Evolutionary conservation across 2,888 invertebrate species (phyloP).

Genomic region (Melanostoma mellinum): DNA sequence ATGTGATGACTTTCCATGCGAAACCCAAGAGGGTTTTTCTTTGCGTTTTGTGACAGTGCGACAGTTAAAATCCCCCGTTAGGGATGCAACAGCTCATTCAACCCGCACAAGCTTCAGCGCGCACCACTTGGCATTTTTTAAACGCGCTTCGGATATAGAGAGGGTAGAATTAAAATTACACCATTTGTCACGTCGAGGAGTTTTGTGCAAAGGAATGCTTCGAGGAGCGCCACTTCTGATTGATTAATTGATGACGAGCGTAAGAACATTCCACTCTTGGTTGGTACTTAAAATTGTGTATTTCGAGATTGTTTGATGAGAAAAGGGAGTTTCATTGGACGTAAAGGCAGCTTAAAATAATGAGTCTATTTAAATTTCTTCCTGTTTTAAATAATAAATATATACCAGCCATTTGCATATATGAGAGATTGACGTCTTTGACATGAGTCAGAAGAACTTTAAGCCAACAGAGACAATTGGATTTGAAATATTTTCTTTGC

Average conservation of each 20-base stretch:
- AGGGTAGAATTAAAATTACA: constrained; percentile 56
- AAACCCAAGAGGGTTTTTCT: constrained; percentile 50
- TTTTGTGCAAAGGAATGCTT: constrained; percentile 29
- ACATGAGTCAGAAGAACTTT: too few relatives aligned
- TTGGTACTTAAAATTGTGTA: constrained; percentile 35
- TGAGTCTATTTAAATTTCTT: constrained; percentile 39
- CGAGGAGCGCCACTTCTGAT: constrained; percentile 53
- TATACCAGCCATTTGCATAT: too few relatives aligned
- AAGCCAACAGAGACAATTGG: too few relatives aligned
- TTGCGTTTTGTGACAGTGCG: constrained; percentile 49
- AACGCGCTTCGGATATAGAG: constrained; percentile 32
- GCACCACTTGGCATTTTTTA: constrained; percentile 55
- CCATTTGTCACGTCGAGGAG: constrained; percentile 61
- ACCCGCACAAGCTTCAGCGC: constrained; percentile 26
- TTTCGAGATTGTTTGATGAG: constrained; percentile 7
- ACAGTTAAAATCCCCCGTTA: constrained; percentile 43
- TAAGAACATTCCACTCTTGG: constrained; percentile 42
- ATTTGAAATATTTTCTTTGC: too few relatives aligned
- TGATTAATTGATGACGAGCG: constrained; percentile 68
- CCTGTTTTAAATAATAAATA: constrained; percentile 11
- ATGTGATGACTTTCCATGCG: constrained; percentile 55
- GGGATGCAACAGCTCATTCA: constrained; percentile 45
- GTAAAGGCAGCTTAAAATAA: constrained; percentile 41
- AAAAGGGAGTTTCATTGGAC: constrained; percentile 38
- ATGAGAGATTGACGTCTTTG: too few relatives aligned